Percentiles rank a stretch among this genome's conserved stretches.
phyloP scores from a whole-genome alignment of 1,140 invertebrate genomes.

The Heliconius congener region DNA sequence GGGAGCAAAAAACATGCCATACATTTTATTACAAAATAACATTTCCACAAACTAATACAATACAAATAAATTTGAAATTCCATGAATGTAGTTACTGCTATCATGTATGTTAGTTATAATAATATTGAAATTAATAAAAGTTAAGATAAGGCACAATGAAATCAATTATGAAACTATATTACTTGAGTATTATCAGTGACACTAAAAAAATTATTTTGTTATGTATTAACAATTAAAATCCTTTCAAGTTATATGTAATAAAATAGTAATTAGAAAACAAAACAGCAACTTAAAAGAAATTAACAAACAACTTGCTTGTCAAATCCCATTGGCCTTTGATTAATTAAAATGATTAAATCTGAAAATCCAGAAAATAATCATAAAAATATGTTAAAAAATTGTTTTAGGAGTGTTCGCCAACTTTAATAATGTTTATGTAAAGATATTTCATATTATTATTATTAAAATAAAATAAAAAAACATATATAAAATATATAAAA shows the following conservation, averaged over 20 bases:
- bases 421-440: too few species aligned
- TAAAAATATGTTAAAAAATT: not conserved
- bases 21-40: not conserved
- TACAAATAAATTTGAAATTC: not conserved
- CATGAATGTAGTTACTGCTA: not conserved
- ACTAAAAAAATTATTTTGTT: not conserved
- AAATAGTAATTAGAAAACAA: constrained; percentile 25
- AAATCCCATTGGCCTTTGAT: constrained; percentile 55
- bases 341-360: constrained; percentile 25
- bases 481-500: not conserved
- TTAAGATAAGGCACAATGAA: not conserved
- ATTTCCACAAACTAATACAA: not conserved
- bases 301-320: constrained; percentile 62
- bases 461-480: not conserved
- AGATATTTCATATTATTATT: not conserved
- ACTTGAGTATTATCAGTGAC: not conserved
- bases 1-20: not conserved
- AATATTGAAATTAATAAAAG: not conserved
- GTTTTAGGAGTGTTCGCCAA: not conserved
- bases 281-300: constrained; percentile 11
- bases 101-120: not conserved
- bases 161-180: not conserved
- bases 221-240: not conserved
- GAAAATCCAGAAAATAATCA: constrained; percentile 19
- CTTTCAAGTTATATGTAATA: not conserved